These are phyloP conservation scores for Gymnodraco acuticeps DNA, from an alignment of 2,797 vertebrate species.

Conservation along the genomic window DNA sequence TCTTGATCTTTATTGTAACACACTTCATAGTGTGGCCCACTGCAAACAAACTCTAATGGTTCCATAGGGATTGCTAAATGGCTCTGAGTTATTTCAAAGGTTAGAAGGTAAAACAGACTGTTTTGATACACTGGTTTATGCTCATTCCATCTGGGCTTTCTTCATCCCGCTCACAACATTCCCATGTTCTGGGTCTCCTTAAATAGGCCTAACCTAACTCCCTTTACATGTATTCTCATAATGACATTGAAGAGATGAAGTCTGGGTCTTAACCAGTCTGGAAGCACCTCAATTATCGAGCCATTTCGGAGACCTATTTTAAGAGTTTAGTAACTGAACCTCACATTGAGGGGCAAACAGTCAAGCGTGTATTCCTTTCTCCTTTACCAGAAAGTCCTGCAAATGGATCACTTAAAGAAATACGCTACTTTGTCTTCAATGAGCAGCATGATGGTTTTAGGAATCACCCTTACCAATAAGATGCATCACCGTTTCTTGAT, in stretches of 20 bases:
- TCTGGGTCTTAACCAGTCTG: slow-evolving; percentile 41
- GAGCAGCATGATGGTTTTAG: not conserved
- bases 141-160: slow-evolving; percentile 33
- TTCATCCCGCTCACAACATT: slow-evolving; percentile 41
- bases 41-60: slow-evolving; percentile 47
- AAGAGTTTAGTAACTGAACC: slow-evolving; percentile 31
- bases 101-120: slow-evolving; percentile 45
- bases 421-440: not conserved
- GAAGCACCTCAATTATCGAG: slow-evolving; percentile 39
- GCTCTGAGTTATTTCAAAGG: slow-evolving; percentile 42
- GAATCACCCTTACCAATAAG: not conserved
- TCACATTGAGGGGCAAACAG: slow-evolving; percentile 1
- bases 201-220: slow-evolving; percentile 32
- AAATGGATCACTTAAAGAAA: not conserved
- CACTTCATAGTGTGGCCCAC: slow-evolving; percentile 36
- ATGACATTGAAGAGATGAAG: slow-evolving; percentile 30
- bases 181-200: slow-evolving; percentile 58
- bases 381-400: not conserved
- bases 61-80: slow-evolving; percentile 46
- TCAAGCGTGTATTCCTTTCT: not conserved
- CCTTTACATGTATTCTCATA: slow-evolving; percentile 40
- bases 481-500: not conserved
- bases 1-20: slow-evolving; percentile 63
- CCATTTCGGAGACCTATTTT: slow-evolving; percentile 18
- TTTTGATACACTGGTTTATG: slow-evolving; percentile 35